Evolutionary conservation across 1,140 invertebrate species (phyloP), one percentile per base, ranked within the genome.

Genomic region (Zaprionus nigranus): DNA sequence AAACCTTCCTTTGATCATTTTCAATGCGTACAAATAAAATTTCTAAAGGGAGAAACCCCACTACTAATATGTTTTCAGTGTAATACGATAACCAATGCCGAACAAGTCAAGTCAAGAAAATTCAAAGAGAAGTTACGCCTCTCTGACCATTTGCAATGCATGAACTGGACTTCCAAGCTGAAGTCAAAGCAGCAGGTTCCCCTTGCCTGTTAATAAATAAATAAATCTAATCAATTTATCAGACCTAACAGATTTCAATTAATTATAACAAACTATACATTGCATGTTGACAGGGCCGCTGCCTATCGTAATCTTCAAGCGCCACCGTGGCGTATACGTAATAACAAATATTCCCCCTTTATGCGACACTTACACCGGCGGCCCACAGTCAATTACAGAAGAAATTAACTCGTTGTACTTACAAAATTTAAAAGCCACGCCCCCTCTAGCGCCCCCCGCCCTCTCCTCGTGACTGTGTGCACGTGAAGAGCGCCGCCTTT

Each of bases 401-500:
- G 30, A 56, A 66, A 61, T 76, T 66, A 66, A 58, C 63, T 64
- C 43, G 43, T 64, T 61, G 36, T 74, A 36, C 26, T 34, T 38
- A 15, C 56, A 62, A 65, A 59, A 36, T 22, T n/a, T n/a, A 49
- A 46, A 40, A 13, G 57, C 22, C 62, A 57, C 61, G 57, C 68
- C 74, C 22, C 13, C n/a, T 0, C 28, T 20, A 9, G 5, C 4
- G 51, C 24, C 0, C 24, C 24, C 24, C 0, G 5, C 24, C 24
- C 22, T 0, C 38, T 1, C 38, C 46, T 12, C 20, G 9, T 11
- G 38, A 15, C 38, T 40, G 30, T 17, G 20, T 20, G 17, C 20
- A 40, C 13, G 59, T 59, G 51, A 61, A 51, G 64, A 24, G 61
- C 26, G 65, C 22, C 63, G 67, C 81, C 68, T 73, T 75, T 81